These are phyloP conservation scores for Nomada fucata DNA, from an alignment of 2,888 invertebrate species.

Conservation along the genomic window DNA sequence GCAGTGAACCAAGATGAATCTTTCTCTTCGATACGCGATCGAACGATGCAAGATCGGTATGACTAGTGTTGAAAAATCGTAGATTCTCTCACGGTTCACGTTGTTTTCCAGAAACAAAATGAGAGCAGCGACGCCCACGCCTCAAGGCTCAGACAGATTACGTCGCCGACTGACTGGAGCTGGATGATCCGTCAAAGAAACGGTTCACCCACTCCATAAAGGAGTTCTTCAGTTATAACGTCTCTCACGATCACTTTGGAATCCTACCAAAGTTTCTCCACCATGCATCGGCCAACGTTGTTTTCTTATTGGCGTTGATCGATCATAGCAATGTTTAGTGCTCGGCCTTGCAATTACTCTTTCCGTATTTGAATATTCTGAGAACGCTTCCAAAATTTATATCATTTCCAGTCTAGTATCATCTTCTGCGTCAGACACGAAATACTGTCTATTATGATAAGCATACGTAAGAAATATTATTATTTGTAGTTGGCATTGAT, in stretches of 20 bases:
- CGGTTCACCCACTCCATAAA: slow-evolving; percentile 64
- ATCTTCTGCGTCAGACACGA: too few relatives aligned
- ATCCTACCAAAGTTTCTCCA: slow-evolving; percentile 65
- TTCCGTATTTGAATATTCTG: too few relatives aligned
- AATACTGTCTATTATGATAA: too few relatives aligned
- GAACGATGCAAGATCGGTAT: slow-evolving; percentile 21
- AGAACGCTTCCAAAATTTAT: too few relatives aligned
- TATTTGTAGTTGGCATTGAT: too few relatives aligned
- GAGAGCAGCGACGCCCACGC: slow-evolving; percentile 69
- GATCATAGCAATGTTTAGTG: slow-evolving; percentile 7
- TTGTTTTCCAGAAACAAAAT: slow-evolving; percentile 68
- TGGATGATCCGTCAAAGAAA: slow-evolving; percentile 77
- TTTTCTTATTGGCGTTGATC: slow-evolving; percentile 21
- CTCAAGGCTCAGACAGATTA: slow-evolving; percentile 75
- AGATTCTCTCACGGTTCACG: slow-evolving; percentile 53
- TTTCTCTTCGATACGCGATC: slow-evolving; percentile 24
- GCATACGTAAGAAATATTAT: too few relatives aligned
- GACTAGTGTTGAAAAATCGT: slow-evolving; percentile 29
- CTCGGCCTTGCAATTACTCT: too few relatives aligned
- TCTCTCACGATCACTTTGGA: slow-evolving; percentile 68
- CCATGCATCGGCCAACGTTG: slow-evolving; percentile 27
- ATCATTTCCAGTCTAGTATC: too few relatives aligned
- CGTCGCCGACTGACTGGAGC: slow-evolving; percentile 71
- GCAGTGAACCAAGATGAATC: background rate
- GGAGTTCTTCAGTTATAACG: slow-evolving; percentile 55